Conservation (phyloP, 1,140 invertebrate species). For the Eciton burchellii region DNA sequence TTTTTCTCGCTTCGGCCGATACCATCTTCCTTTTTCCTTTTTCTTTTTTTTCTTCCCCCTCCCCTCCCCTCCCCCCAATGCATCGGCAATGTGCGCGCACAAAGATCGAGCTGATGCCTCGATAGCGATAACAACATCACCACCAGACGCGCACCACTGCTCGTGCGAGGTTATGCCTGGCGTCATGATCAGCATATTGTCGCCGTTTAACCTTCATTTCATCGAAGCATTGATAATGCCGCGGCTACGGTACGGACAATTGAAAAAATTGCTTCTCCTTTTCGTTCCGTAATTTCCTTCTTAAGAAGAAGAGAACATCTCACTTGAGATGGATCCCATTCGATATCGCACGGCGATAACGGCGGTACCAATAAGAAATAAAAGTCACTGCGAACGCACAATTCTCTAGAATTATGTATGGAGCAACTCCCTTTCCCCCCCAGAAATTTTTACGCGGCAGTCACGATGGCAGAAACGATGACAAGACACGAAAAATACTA, state of each 20-base stretch:
- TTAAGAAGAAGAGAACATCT: neutral
- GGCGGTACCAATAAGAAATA: neutral
- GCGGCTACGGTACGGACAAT: constrained; percentile 19
- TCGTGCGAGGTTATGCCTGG: constrained; percentile 39
- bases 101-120: constrained; percentile 34
- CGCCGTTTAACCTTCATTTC: constrained; percentile 53
- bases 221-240: constrained; percentile 30
- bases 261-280: constrained; percentile 46
- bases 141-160: neutral
- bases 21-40: constrained; percentile 18
- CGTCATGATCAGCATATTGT: constrained; percentile 55
- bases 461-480: neutral
- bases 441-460: neutral
- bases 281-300: neutral
- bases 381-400: neutral
- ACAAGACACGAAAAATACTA: neutral
- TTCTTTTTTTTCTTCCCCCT: too few species aligned
- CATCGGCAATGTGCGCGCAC: neutral
- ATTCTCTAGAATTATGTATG: constrained; percentile 2
- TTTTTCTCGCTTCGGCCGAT: neutral
- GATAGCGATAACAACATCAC: constrained; percentile 38
- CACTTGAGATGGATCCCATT: neutral
- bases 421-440: neutral
- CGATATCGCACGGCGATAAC: too few species aligned
- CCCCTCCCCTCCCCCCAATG: too few species aligned